A percentile compares a stretch with the other conserved stretches of the same genome.
Evolutionary conservation across 2,113 vertebrate species (phyloP).

Genomic region (Artemisiospiza belli): DNA sequence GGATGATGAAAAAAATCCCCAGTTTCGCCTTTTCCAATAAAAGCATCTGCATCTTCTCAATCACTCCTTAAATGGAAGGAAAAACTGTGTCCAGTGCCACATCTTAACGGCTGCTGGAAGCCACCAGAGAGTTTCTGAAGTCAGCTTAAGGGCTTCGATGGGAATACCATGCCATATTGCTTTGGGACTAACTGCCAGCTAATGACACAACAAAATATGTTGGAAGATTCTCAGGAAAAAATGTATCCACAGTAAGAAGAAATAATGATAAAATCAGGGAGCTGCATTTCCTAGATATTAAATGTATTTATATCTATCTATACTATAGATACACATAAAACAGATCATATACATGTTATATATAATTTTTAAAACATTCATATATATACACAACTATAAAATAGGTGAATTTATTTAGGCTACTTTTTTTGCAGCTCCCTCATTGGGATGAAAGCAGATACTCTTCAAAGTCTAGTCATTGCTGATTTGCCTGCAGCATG

Average conservation of each 20-base stretch:
- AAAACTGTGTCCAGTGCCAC: background rate
- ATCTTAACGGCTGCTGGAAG: background rate
- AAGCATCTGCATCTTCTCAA: background rate
- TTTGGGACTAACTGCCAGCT: background rate
- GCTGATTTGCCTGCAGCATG: background rate
- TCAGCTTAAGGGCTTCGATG: background rate
- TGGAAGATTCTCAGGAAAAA: background rate
- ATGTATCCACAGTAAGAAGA: background rate
- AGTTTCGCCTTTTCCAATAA: slow-evolving; percentile 8
- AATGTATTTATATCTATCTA: background rate
- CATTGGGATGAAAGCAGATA: background rate
- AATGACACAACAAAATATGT: background rate
- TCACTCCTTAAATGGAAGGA: slow-evolving; percentile 21
- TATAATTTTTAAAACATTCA: background rate
- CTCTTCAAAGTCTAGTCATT: background rate
- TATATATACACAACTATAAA: background rate
- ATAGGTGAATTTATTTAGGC: background rate
- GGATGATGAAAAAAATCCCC: background rate
- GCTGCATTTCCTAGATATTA: background rate
- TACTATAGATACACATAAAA: background rate
- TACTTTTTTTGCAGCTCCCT: background rate
- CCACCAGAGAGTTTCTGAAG: background rate
- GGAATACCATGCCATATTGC: background rate
- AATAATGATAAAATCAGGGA: background rate
- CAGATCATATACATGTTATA: background rate